These are phyloP conservation scores for Psittacula cyanocephala DNA, from an alignment of 2,113 vertebrate genomes.

Conservation along the genomic window DNA sequence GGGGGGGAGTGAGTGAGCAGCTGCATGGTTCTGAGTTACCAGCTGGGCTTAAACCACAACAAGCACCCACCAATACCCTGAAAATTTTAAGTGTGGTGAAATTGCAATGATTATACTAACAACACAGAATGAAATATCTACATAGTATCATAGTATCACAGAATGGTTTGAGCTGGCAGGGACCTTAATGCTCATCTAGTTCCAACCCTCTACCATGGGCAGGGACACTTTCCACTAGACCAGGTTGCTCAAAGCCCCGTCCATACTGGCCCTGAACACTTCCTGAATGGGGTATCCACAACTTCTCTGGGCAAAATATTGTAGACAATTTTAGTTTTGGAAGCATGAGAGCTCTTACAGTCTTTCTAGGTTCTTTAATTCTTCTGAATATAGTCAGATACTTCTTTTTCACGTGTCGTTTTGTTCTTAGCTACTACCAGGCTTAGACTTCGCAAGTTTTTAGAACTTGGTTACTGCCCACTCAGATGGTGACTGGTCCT, in stretches of 20 bases:
- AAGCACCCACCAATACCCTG: background rate
- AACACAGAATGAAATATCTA: background rate
- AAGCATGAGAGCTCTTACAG: background rate
- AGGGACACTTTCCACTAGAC: background rate
- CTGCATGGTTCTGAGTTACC: too few relatives aligned
- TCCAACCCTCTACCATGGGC: background rate
- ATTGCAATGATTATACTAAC: background rate
- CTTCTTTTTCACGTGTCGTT: too few relatives aligned
- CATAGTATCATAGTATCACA: background rate
- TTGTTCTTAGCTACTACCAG: too few relatives aligned
- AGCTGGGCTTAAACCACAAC: too few relatives aligned
- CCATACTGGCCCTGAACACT: background rate
- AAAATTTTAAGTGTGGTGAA: background rate
- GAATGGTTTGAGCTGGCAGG: background rate
- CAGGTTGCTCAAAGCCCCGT: background rate
- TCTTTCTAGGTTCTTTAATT: background rate
- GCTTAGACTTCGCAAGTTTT: too few relatives aligned
- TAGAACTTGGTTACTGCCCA: too few relatives aligned
- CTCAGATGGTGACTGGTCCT: too few relatives aligned
- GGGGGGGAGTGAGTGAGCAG: too few relatives aligned
- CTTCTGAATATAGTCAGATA: background rate
- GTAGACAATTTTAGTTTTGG: background rate
- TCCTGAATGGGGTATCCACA: background rate
- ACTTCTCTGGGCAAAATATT: background rate
- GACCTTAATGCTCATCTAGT: background rate